Base-by-base conservation (phyloP, 2,797 vertebrate genomes). In the Falco novaeseelandiae region DNA sequence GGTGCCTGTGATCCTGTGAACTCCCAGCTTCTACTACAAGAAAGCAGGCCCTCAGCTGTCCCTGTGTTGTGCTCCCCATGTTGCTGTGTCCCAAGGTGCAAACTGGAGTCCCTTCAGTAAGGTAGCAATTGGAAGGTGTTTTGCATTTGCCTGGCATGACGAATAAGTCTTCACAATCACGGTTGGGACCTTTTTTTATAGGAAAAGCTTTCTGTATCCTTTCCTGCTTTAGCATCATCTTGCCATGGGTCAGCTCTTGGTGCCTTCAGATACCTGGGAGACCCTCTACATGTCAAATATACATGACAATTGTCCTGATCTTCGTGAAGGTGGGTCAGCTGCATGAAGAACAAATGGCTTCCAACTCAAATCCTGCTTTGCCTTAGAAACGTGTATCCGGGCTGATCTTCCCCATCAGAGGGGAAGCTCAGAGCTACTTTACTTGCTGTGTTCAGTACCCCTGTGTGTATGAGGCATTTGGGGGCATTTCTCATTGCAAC, bases 151-250 rank as follows among this genome's bases (percentile, higher is more conserved):
- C 8, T 67, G 48, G 6, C 26, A 18, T 14, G 18, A 44, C 34
- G 36, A 40, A 58, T 20, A 82, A 42, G 3, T 12, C 27, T 27
- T 83, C 8, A 6, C 34, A 36, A 1, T 52, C 21, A 2, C 18
- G 10, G 9, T 0, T 54, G 11, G n/a, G 15, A n/a, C 1, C 0
- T 6, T 34, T 49, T 62, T 54, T 34, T 1, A 10, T 6, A 44
- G 10, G 6, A 48, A 80, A 80, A 62, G 1, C 9, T 52, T 70
- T 42, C 21, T 20, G 1, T 13, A 5, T 55, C 46, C 22, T 88
- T 66, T 82, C n/a, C 30, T 58, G 13, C 11, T 9, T 34, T 18
- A 17, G 6, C 14, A 14, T 25, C 6, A 0, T 48, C 32, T 26
- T 62, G 21, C n/a, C 15, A 3, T 17, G 14, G 25, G 30, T 19